These are phyloP conservation scores for Malurus leucopterus DNA, from an alignment of 2,797 vertebrate species.

Conservation along the genomic window DNA sequence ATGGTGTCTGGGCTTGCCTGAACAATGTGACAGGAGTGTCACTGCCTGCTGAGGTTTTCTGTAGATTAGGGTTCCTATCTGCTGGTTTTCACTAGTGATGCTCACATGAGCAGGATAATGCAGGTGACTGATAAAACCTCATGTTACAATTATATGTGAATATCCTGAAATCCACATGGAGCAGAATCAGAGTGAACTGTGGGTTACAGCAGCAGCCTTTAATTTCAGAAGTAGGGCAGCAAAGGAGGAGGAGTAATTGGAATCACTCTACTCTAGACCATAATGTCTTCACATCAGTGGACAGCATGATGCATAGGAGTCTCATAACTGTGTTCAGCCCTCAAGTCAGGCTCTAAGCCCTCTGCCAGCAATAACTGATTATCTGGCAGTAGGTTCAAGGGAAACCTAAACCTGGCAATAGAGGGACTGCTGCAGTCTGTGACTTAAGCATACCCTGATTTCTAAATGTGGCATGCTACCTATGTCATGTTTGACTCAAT, in stretches of 20 bases:
- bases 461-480: not conserved
- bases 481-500: not conserved
- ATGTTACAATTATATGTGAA: not conserved
- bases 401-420: constrained; percentile 3
- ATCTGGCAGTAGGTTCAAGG: constrained; percentile 6
- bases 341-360: not conserved
- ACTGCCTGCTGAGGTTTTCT: not conserved
- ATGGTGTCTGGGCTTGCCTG: not conserved
- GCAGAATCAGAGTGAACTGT: not conserved
- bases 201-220: constrained; percentile 8
- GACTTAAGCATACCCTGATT: not conserved
- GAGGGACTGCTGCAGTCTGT: not conserved
- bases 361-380: constrained; percentile 21
- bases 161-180: not conserved
- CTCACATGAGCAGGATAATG: not conserved
- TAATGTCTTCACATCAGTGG: not conserved
- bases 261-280: not conserved
- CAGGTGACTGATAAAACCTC: not conserved
- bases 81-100: not conserved
- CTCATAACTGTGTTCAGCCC: not conserved
- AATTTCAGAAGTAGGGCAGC: not conserved
- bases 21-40: not conserved
- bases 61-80: not conserved
- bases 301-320: not conserved
- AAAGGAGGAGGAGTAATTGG: constrained; percentile 7